A percentile compares a stretch with the other conserved stretches of the same genome.
phyloP scores from a whole-genome alignment of 1,140 invertebrate genomes.

The Pararge aegeria region DNA sequence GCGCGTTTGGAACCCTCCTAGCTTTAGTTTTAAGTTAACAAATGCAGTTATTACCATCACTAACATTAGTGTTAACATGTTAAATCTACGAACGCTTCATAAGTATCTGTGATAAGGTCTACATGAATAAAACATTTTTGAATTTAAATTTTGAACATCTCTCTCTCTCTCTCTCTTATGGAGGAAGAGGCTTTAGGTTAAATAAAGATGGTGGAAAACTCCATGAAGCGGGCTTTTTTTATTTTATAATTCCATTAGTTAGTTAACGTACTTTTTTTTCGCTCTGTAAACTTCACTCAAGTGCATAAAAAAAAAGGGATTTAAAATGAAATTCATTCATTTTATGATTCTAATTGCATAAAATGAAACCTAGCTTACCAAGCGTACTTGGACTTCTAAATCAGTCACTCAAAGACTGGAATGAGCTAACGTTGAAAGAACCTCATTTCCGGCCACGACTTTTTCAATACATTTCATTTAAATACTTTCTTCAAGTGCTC shows the following conservation, averaged over 20 bases:
- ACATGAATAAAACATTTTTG: no score
- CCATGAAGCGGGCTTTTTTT: no score
- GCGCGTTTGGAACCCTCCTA: no score
- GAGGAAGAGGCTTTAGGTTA: no score
- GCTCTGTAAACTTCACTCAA: background rate
- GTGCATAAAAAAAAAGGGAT: background rate
- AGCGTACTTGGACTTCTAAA: slow-evolving; percentile 53
- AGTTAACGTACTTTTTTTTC: background rate
- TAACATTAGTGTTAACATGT: no score
- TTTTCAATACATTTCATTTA: slow-evolving; percentile 76
- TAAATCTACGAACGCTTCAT: no score
- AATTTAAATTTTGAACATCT: no score
- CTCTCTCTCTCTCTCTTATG: no score
- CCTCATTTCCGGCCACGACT: slow-evolving; percentile 68
- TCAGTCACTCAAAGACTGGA: slow-evolving; percentile 60
- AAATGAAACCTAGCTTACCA: slow-evolving; percentile 33
- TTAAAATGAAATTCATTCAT: background rate
- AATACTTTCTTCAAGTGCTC: slow-evolving; percentile 56
- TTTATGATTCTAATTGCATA: slow-evolving; percentile 13
- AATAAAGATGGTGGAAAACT: no score
- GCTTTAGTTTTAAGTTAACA: no score
- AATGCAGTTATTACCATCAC: no score
- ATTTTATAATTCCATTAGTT: background rate
- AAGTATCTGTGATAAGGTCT: no score
- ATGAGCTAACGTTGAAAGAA: slow-evolving; percentile 64